These are phyloP conservation scores for Ormyrus thymus DNA, from an alignment of 2,888 invertebrate genomes.

Conservation along the genomic window DNA sequence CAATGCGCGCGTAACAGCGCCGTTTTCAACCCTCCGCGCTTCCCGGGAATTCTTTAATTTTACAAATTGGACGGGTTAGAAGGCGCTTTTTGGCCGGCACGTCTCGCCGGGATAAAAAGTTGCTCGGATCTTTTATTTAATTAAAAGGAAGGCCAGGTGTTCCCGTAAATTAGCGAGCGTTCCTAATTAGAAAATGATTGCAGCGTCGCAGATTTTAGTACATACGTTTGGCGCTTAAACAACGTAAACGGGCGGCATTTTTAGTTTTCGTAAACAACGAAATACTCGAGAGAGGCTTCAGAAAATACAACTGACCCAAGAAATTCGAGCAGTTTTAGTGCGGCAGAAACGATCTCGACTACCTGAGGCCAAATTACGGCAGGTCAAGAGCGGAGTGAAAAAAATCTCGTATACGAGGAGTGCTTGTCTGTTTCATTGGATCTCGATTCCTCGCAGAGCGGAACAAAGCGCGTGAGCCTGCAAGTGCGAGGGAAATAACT, in stretches of 20 bases:
- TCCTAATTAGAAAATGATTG: conserved; percentile 14
- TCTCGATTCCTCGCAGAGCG: not conserved
- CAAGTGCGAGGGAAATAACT: too few relatives aligned
- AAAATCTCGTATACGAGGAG: not conserved
- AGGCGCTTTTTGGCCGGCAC: too few relatives aligned
- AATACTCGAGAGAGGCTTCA: too few relatives aligned
- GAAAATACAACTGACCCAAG: not conserved
- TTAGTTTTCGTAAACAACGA: too few relatives aligned
- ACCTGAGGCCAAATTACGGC: conserved; percentile 39
- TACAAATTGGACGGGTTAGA: not conserved
- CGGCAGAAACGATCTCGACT: not conserved
- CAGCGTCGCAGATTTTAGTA: not conserved
- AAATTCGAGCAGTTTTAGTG: not conserved
- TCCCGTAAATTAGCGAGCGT: not conserved
- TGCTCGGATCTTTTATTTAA: conserved; percentile 8
- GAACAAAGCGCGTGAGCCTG: too few relatives aligned
- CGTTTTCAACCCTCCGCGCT: not conserved
- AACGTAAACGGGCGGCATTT: too few relatives aligned
- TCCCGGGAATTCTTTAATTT: not conserved
- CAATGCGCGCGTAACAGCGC: not conserved
- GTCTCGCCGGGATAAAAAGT: not conserved
- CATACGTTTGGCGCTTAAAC: not conserved
- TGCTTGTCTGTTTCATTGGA: conserved; percentile 24
- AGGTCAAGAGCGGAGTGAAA: conserved; percentile 33
- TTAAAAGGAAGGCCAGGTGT: not conserved